Conservation (phyloP, 2,113 vertebrate genomes). For the Peucedramus taeniatus region DNA sequence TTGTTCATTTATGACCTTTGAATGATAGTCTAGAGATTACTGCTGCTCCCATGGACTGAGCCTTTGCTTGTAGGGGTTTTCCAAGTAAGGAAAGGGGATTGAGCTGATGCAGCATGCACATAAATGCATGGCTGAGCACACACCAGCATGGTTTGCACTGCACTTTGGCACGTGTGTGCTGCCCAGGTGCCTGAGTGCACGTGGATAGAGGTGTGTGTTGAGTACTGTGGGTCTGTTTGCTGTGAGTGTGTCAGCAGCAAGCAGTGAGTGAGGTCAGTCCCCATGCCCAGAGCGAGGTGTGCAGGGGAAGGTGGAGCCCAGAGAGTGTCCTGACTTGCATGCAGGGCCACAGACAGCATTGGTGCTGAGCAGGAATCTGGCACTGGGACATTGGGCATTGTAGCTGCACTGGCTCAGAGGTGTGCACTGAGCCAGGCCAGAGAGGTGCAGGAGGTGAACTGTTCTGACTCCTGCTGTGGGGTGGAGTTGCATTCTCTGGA, state of each 20-base stretch:
- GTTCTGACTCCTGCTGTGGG: neutral
- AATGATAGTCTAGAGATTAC: neutral
- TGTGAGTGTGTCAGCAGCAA: neutral
- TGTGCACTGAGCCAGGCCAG: neutral
- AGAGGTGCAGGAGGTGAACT: neutral
- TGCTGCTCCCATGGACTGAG: neutral
- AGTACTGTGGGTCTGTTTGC: rapidly evolving
- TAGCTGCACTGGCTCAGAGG: neutral
- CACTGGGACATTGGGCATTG: rapidly evolving
- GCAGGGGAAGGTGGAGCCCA: neutral
- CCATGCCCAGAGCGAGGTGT: rapidly evolving
- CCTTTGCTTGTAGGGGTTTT: neutral
- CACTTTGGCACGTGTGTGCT: rapidly evolving
- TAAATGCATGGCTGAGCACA: neutral
- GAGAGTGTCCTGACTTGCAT: rapidly evolving
- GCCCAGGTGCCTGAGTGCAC: neutral
- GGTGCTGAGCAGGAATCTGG: neutral
- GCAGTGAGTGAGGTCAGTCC: rapidly evolving
- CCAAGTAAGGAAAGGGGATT: neutral
- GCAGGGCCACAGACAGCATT: rapidly evolving
- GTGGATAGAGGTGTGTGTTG: rapidly evolving
- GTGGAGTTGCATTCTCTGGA: neutral
- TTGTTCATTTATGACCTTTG: neutral
- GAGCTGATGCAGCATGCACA: neutral
- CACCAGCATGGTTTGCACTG: neutral